These are phyloP conservation scores for Scrobipalpa atriplicella DNA, from an alignment of 2,888 invertebrate genomes.

Conservation along the genomic window DNA sequence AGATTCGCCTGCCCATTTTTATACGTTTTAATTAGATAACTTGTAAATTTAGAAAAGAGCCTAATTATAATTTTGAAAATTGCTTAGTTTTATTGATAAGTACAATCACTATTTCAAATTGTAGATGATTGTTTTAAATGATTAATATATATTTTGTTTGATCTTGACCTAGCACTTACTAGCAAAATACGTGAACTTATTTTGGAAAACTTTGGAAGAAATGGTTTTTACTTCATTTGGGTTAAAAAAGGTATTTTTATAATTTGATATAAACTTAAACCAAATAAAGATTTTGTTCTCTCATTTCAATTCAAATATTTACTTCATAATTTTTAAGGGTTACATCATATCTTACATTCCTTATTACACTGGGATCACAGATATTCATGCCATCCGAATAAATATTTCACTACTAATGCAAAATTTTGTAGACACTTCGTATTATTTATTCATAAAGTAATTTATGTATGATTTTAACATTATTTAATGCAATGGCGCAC, in stretches of 20 bases:
- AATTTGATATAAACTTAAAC: neutral
- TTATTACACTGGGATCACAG: neutral
- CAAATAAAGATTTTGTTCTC: neutral
- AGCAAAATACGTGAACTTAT: constrained; percentile 35
- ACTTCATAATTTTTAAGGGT: neutral
- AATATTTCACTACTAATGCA: neutral
- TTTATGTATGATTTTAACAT: too few relatives aligned
- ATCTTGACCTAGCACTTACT: constrained; percentile 44
- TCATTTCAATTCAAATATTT: neutral
- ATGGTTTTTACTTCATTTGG: constrained; percentile 26
- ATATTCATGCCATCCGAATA: neutral
- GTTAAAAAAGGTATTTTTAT: neutral
- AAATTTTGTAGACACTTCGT: neutral
- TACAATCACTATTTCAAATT: too few relatives aligned
- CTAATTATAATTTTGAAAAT: too few relatives aligned
- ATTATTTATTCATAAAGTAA: too few relatives aligned
- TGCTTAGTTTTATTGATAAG: too few relatives aligned
- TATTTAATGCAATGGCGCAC: too few relatives aligned
- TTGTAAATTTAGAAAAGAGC: too few relatives aligned
- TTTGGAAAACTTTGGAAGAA: constrained; percentile 53
- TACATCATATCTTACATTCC: neutral
- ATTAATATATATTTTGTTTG: neutral
- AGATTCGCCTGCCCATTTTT: too few relatives aligned
- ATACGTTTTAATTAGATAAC: too few relatives aligned
- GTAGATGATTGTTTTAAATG: neutral